Percentiles rank a stretch among this genome's conserved stretches.
Conservation (phyloP, 2,797 vertebrate genomes). For the Danio tinwini region DNA sequence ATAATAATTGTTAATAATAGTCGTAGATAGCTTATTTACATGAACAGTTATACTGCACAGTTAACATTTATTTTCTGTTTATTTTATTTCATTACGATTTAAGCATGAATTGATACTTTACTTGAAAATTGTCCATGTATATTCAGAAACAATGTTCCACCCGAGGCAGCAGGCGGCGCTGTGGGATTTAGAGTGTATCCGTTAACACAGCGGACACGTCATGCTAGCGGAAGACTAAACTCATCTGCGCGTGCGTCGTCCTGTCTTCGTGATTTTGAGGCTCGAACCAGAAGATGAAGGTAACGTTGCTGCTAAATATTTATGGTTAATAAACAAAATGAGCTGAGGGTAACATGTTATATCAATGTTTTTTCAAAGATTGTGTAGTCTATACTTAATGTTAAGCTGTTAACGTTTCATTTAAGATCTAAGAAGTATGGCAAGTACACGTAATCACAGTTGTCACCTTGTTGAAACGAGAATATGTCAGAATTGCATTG, state of each 20-base stretch:
- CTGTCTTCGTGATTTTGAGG: constrained; percentile 1
- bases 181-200: not conserved
- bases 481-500: not conserved
- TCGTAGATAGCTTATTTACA: too few relatives aligned
- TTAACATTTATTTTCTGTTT: not conserved
- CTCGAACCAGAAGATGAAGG: not conserved
- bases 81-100: not conserved
- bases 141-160: not conserved
- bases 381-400: not conserved
- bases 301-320: not conserved
- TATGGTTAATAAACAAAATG: not conserved
- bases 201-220: constrained; percentile 36
- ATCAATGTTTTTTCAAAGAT: not conserved
- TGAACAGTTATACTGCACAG: not conserved
- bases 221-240: constrained; percentile 30
- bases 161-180: constrained; percentile 21
- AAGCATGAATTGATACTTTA: not conserved
- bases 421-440: too few relatives aligned
- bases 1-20: too few relatives aligned
- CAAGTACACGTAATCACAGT: constrained; percentile 47
- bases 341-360: not conserved
- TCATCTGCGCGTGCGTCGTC: constrained; percentile 10
- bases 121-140: not conserved
- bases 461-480: not conserved
- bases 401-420: not conserved